phyloP scores from a whole-genome alignment of 1,140 invertebrate genomes.

The Magallana angulata region DNA sequence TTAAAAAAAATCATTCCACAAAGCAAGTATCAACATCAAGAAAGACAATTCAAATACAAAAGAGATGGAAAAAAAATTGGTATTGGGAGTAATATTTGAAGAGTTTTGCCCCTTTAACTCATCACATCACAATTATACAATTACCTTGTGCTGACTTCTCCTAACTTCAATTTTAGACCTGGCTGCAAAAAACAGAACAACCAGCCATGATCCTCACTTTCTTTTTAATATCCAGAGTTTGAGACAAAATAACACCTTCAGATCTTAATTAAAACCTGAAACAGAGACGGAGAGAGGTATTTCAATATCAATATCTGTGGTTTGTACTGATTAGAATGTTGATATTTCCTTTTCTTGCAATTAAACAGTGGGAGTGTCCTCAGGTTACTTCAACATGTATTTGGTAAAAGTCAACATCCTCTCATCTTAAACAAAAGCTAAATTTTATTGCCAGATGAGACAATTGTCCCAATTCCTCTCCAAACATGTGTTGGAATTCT shows the following conservation, averaged over 20 bases:
- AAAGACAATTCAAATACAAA: not conserved
- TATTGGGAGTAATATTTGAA: not conserved
- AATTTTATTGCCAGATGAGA: no score
- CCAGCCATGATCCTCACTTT: no score
- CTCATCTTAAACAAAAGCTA: not conserved
- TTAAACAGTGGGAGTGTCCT: not conserved
- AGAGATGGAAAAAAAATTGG: not conserved
- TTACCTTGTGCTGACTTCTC: no score
- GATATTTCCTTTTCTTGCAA: constrained; percentile 13
- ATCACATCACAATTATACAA: not conserved
- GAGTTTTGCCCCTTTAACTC: not conserved
- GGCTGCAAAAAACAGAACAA: no score
- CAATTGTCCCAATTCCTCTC: no score
- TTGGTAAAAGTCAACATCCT: not conserved
- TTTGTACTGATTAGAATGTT: not conserved
- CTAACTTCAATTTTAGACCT: no score
- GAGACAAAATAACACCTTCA: not conserved
- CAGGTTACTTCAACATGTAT: not conserved
- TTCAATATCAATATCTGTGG: not conserved
- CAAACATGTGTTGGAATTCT: no score
- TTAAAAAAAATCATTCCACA: no score
- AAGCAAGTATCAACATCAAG: not conserved
- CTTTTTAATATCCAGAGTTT: not conserved
- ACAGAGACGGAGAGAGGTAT: not conserved
- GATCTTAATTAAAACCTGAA: not conserved